Conservation (phyloP, 1,140 invertebrate species). For the Dolichoris vasculosae region DNA sequence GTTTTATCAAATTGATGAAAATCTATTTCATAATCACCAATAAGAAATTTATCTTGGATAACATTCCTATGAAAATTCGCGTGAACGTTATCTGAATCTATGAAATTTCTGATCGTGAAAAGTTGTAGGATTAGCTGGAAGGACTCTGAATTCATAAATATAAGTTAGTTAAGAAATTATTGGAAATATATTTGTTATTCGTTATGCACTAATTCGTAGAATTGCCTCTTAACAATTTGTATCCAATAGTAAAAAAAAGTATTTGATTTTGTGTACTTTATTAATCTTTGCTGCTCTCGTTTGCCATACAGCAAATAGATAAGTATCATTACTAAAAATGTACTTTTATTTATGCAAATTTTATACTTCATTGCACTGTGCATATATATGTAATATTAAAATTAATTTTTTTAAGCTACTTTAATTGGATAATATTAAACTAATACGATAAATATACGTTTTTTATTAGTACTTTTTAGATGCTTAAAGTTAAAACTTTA, state of each 20-base stretch:
- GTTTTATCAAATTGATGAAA: constrained; percentile 7
- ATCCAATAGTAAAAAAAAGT: background rate
- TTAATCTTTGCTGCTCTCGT: background rate
- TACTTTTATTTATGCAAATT: background rate
- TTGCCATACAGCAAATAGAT: background rate
- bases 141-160: background rate
- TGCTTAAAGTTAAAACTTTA: too few species aligned
- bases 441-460: too few species aligned
- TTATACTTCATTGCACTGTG: background rate
- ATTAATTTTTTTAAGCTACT: too few species aligned
- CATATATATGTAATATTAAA: background rate
- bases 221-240: background rate
- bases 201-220: background rate
- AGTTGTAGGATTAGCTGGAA: background rate
- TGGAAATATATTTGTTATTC: background rate
- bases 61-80: background rate
- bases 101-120: background rate
- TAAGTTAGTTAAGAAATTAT: background rate
- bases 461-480: too few species aligned
- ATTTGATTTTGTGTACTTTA: background rate
- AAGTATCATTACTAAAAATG: background rate
- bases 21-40: background rate
- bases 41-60: background rate
- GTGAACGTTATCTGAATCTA: background rate
- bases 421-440: too few species aligned